Conservation (phyloP, 2,797 vertebrate genomes). For the Coregonus suidteri region DNA sequence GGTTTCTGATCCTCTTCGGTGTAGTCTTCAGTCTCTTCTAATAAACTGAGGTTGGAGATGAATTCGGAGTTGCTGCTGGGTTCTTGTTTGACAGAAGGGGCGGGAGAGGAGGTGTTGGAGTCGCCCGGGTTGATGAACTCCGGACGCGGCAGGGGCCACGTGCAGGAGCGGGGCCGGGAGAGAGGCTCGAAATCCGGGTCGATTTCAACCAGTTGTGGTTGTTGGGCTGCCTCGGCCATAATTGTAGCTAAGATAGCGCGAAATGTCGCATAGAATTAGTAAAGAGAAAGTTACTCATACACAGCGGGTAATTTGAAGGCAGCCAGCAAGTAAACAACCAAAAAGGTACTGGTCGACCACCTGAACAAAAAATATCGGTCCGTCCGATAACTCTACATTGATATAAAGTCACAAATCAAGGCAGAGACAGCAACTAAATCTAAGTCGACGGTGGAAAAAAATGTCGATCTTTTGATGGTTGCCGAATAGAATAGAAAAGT, state of each 20-base stretch:
- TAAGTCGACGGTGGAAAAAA: background rate
- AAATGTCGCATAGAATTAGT: slow-evolving; percentile 64
- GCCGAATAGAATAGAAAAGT: background rate
- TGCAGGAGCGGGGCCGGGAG: slow-evolving; percentile 93
- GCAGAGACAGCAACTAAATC: background rate
- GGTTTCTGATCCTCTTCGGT: slow-evolving; percentile 75
- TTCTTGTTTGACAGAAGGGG: slow-evolving; percentile 84
- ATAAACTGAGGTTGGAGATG: slow-evolving; percentile 85
- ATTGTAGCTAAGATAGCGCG: slow-evolving; percentile 40
- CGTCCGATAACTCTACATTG: background rate
- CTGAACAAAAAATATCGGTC: slow-evolving; percentile 7
- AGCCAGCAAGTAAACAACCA: slow-evolving; percentile 21
- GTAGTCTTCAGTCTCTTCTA: slow-evolving; percentile 91
- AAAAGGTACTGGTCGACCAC: slow-evolving; percentile 33
- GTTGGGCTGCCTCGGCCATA: slow-evolving; percentile 88
- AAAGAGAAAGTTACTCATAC: slow-evolving; percentile 41
- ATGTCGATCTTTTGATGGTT: background rate
- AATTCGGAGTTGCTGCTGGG: slow-evolving; percentile 78
- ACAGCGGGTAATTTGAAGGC: slow-evolving; percentile 35
- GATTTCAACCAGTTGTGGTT: slow-evolving; percentile 86
- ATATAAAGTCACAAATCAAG: background rate
- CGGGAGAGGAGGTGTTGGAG: slow-evolving; percentile 90
- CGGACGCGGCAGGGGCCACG: slow-evolving; percentile 94
- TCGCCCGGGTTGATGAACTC: slow-evolving; percentile 87
- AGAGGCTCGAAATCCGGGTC: slow-evolving; percentile 96